Percentiles rank a stretch among this genome's conserved stretches.
These are phyloP conservation scores for Podotricha telesiphe DNA, from an alignment of 2,888 invertebrate genomes.

Conservation along the genomic window DNA sequence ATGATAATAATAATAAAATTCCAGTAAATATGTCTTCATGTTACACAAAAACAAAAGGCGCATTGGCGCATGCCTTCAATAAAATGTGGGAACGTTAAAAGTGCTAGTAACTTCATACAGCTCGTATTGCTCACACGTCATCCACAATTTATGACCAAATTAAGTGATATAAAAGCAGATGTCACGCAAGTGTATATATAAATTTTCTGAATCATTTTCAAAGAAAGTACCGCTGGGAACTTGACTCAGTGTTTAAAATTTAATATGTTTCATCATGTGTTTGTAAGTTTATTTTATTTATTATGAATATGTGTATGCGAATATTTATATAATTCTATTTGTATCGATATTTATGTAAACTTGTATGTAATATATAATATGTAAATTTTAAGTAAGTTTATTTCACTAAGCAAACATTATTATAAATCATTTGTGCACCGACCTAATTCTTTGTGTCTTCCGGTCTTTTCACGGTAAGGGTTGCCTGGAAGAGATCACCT, in stretches of 20 bases:
- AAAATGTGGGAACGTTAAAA: slow-evolving; percentile 4
- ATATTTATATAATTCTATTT: too few species aligned
- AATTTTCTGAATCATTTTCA: slow-evolving; percentile 35
- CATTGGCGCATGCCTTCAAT: neutral
- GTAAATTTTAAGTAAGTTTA: too few species aligned
- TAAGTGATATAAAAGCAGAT: slow-evolving; percentile 23
- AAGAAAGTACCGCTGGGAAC: slow-evolving; percentile 28
- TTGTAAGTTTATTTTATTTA: neutral
- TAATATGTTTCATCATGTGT: neutral
- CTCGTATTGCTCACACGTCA: slow-evolving; percentile 22
- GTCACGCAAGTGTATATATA: slow-evolving; percentile 6
- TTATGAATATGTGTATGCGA: too few species aligned
- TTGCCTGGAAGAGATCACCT: too few species aligned
- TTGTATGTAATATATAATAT: too few species aligned
- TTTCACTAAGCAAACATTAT: too few species aligned
- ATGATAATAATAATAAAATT: neutral
- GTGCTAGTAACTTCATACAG: neutral
- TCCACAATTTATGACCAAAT: slow-evolving; percentile 29
- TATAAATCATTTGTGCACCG: too few species aligned
- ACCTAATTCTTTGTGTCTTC: too few species aligned
- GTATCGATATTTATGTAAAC: too few species aligned
- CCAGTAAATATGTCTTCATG: neutral
- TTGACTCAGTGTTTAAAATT: slow-evolving; percentile 28
- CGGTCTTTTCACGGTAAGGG: too few species aligned
- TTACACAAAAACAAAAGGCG: neutral